phyloP scores from a whole-genome alignment of 2,888 invertebrate species.

The Pasiphila rectangulata region DNA sequence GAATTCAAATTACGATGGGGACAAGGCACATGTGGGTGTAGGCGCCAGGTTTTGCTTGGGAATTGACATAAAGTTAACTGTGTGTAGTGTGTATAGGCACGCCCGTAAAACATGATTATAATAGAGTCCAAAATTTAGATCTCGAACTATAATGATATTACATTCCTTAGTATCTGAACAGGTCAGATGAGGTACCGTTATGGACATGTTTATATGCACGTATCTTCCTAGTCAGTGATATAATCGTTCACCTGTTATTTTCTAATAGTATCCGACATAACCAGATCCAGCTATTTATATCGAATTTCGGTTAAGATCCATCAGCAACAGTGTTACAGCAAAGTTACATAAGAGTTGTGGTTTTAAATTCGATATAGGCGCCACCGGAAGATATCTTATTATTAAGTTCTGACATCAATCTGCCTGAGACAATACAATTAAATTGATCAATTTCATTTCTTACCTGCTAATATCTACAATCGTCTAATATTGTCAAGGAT shows the following conservation, averaged over 20 bases:
- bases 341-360: constrained; percentile 37
- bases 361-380: constrained; percentile 37
- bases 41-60: constrained; percentile 42
- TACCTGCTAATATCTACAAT: not conserved
- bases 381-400: constrained; percentile 34
- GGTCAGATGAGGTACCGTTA: too few species aligned
- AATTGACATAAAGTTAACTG: constrained; percentile 12
- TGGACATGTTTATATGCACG: too few species aligned
- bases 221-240: too few species aligned
- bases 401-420: constrained; percentile 36
- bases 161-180: too few species aligned
- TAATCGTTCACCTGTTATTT: constrained; percentile 5
- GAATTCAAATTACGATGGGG: constrained; percentile 61
- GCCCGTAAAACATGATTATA: not conserved
- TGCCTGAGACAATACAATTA: constrained; percentile 43
- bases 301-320: not conserved
- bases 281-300: not conserved
- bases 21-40: constrained; percentile 52
- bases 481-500: not conserved
- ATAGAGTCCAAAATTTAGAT: not conserved
- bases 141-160: too few species aligned
- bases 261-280: constrained; percentile 2
- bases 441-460: constrained; percentile 19
- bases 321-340: not conserved
- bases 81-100: not conserved